Evolutionary conservation across 2,888 invertebrate species (phyloP).

Genomic region (Capitulum mitella): DNA sequence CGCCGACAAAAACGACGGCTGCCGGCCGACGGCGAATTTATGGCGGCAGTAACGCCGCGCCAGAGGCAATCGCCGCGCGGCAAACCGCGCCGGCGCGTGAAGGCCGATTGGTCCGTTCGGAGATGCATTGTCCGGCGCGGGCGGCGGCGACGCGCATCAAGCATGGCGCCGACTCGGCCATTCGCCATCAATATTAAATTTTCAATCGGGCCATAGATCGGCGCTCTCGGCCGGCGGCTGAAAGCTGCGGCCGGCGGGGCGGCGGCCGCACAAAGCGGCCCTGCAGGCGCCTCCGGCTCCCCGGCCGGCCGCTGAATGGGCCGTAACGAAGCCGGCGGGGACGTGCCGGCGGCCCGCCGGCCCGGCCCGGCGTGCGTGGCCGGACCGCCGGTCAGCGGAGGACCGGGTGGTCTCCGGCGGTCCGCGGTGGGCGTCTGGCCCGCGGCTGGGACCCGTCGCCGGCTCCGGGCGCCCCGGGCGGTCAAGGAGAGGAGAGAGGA

Average conservation of each 20-base stretch:
- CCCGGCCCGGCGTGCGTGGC: too few relatives aligned
- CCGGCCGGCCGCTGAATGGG: too few relatives aligned
- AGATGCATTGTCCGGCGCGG: neutral
- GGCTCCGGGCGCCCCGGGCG: too few relatives aligned
- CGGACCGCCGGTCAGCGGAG: too few relatives aligned
- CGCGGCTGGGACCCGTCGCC: too few relatives aligned
- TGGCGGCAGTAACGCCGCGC: neutral
- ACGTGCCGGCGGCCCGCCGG: too few relatives aligned
- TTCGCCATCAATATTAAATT: conserved; percentile 13
- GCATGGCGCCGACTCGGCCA: neutral
- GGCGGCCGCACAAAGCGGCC: too few relatives aligned
- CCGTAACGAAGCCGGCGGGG: conserved; percentile 7
- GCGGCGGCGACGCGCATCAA: neutral
- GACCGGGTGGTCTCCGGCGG: too few relatives aligned
- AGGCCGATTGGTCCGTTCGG: neutral
- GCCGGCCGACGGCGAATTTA: neutral
- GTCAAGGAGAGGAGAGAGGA: too few relatives aligned
- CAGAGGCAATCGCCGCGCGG: neutral
- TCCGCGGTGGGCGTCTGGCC: too few relatives aligned
- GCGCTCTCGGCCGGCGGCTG: neutral
- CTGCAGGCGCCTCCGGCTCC: too few relatives aligned
- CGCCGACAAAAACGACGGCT: neutral
- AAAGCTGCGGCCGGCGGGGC: too few relatives aligned
- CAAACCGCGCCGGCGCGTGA: neutral
- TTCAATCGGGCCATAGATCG: neutral